Base-by-base conservation (phyloP, 2,888 invertebrate species). In the Heliothis peltigera region DNA sequence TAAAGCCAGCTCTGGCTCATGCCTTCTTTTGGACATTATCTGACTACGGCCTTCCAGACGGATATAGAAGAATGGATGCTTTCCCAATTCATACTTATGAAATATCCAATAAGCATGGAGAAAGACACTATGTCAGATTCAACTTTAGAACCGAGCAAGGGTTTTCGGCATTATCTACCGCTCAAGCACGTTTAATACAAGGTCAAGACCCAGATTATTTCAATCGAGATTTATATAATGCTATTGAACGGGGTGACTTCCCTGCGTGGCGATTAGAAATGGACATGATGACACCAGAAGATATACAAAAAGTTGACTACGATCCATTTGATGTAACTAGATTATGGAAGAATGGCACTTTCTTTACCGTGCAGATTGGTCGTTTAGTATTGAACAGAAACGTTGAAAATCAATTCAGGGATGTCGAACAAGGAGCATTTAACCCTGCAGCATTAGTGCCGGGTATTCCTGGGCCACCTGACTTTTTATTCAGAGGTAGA, bases 1-100 rank as follows among this genome's bases (percentile, higher is more conserved):
- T 92, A 25, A 88, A 90, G 15, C 95, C 96, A 0, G 98, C 98
- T 88, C 95, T 97, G 0, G 95, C 96, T 1, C 98, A 98, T 85
- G 44, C 97, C 82, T 93, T 96, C n/a, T 94, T 97, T 88, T 96
- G 98, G 90, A 89, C 98, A 71, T 97, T 98, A 84, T 95, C 97
- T 8, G 98, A 98, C 90, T 96, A 98, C 77, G 98, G 98, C 22
- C 97, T 97, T 71, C 98, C 98, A 0, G 97, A 98, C 87, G 98
- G 98, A 3, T 97, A 96, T 89, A 96, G 98, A 25, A 96, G 96
- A 87, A 98, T 98, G 98, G 97, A 98, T 84, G 98, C 98, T 44
- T 99, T 98, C 81, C 97, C 98, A 5, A 97, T 97, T 0, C 98
- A 99, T 88, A 98, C 98, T 0, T 98, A 97, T 90, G 98, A 98